Evolutionary conservation across 2,797 vertebrate genomes (phyloP).

Genomic region (Eleutherodactylus coqui): DNA sequence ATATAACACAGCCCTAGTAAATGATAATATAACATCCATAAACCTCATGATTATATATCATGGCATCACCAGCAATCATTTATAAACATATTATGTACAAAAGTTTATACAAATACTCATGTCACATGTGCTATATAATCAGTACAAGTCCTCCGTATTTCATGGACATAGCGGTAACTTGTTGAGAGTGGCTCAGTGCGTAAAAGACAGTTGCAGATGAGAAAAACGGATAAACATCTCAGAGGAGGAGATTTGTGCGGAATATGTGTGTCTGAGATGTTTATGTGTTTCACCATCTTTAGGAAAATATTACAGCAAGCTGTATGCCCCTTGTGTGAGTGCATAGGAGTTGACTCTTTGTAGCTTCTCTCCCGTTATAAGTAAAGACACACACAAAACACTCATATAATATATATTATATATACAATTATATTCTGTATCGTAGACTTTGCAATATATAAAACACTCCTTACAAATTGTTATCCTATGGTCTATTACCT

Average conservation of each 20-base stretch:
- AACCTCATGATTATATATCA: background rate
- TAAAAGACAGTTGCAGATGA: background rate
- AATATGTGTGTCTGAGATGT: background rate
- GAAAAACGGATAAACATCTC: background rate
- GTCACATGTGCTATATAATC: constrained; percentile 9
- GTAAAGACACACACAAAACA: constrained; percentile 31
- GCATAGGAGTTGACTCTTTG: constrained; percentile 37
- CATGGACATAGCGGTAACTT: background rate
- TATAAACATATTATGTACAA: constrained; percentile 33
- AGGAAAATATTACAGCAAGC: background rate
- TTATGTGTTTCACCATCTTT: background rate
- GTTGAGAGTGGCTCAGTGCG: background rate
- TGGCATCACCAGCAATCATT: constrained; percentile 15
- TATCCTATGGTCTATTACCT: constrained; percentile 1
- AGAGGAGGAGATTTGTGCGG: background rate
- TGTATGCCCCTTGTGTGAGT: constrained; percentile 16
- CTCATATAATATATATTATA: constrained; percentile 13
- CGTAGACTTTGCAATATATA: constrained; percentile 19
- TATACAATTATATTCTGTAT: constrained; percentile 22
- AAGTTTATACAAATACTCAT: constrained; percentile 35
- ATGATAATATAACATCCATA: constrained; percentile 1
- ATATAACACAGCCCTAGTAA: background rate
- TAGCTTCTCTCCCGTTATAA: constrained; percentile 13
- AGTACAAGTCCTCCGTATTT: background rate
- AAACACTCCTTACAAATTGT: constrained; percentile 22